Percentiles rank a stretch among this genome's conserved stretches.
Evolutionary conservation across 2,888 invertebrate species (phyloP).

Genomic region (Folsomia candida): DNA sequence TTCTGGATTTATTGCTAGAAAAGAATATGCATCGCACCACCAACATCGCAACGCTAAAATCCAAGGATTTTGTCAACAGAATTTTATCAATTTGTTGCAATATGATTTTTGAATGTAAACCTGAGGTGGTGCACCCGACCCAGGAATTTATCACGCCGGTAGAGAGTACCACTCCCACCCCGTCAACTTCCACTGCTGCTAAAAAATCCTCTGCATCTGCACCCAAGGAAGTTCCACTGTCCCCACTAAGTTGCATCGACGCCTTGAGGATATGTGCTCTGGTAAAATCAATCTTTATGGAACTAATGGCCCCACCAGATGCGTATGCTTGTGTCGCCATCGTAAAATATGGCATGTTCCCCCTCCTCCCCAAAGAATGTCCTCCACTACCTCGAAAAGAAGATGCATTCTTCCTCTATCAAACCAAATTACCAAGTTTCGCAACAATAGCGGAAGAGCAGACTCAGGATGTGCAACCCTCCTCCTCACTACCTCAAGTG

Average conservation of each 20-base stretch:
- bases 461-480: background rate
- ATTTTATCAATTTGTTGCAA: constrained; percentile 47
- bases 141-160: constrained; percentile 14
- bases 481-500: background rate
- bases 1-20: constrained; percentile 46
- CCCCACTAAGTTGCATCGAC: constrained; percentile 31
- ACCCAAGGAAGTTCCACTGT: background rate
- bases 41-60: constrained; percentile 46
- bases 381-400: constrained; percentile 45
- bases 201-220: constrained; percentile 15
- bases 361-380: constrained; percentile 47
- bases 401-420: constrained; percentile 43
- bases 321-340: constrained; percentile 45
- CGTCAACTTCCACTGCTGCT: background rate
- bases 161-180: background rate
- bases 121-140: background rate
- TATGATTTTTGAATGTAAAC: constrained; percentile 25
- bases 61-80: constrained; percentile 42
- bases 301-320: constrained; percentile 51
- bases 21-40: constrained; percentile 41
- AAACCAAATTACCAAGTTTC: constrained; percentile 31
- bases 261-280: constrained; percentile 40
- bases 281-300: constrained; percentile 46
- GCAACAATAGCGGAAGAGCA: constrained; percentile 27
- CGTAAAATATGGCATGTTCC: constrained; percentile 46